Base-by-base conservation (phyloP, 1,140 invertebrate species). In the Bicyclus anynana region DNA sequence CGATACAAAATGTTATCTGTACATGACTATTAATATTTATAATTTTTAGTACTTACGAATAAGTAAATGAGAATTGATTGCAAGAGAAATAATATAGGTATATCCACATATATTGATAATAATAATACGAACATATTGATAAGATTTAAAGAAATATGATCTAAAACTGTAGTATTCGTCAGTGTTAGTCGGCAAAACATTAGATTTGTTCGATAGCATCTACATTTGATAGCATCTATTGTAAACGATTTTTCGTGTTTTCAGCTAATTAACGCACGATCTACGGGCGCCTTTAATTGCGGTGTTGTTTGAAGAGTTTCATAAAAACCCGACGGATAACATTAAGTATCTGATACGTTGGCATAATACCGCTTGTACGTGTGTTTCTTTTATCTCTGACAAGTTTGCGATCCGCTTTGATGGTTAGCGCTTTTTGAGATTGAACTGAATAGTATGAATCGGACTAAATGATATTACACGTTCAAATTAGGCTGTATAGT, bases 231-330 rank as follows among this genome's bases (percentile, higher is more conserved):
- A 21, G 13, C 20, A 51, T 53, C 47, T 40, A 40, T 14, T 40
- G 48, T 49, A 21, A 51, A 51, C 27, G 37, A 53, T 49, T 51
- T 55, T 55, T 40, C 47, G 50, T 61, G 59, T 54, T 54, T 33
- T 51, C 29, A 18, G 18, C 29, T 61, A 54, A 61, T 61, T 50
- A 33, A 40, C 37, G 13, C 4, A 3, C 16, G 37, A 16, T 17
- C 37, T 40, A 9, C 16, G 5, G 37, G 37, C 37, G n/a, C 35
- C 13, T 16, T 40, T 40, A 40, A 40, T 40, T 40, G 37, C 37
- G 37, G 37, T 14, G 14, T 17, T 14, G 3, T 40, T 40, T 40
- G 16, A 16, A 40, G 16, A 16, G 16, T 9, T 40, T 16, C 12
- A 17, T 40, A 17, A 40, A 3, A 40, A 35, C 33, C 13, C 29